These are phyloP conservation scores for Takifugu ocellatus DNA, from an alignment of 2,797 vertebrate species.

Conservation along the genomic window DNA sequence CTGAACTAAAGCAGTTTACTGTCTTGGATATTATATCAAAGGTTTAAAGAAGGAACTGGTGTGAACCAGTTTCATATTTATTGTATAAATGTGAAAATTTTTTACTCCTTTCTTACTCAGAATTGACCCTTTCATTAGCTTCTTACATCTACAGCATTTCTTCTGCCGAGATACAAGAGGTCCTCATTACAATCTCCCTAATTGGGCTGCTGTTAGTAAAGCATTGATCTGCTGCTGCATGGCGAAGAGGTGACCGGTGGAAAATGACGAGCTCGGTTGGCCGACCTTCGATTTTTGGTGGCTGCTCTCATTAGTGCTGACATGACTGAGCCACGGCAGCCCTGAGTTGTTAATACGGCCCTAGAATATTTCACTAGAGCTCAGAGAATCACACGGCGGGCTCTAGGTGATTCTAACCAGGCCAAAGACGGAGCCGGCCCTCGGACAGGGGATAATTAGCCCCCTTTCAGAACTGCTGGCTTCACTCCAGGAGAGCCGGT, in stretches of 20 bases:
- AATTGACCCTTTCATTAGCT: constrained; percentile 37
- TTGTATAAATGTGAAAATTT: neutral
- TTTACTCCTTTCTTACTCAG: neutral
- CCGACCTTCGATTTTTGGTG: constrained; percentile 45
- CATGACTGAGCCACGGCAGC: constrained; percentile 23
- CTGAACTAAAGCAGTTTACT: no score
- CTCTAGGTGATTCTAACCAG: constrained; percentile 62
- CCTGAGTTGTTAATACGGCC: constrained; percentile 25
- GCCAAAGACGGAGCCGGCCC: constrained; percentile 41
- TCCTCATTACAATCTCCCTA: constrained; percentile 55
- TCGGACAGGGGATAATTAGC: constrained; percentile 61
- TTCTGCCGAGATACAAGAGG: constrained; percentile 49
- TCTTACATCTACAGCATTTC: constrained; percentile 37
- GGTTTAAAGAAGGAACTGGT: neutral
- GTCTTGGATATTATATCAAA: neutral
- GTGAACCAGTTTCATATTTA: neutral
- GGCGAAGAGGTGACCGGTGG: constrained; percentile 31
- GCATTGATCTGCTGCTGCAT: constrained; percentile 57
- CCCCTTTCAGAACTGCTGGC: constrained; percentile 63
- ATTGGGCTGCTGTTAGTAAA: constrained; percentile 49
- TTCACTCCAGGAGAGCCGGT: constrained; percentile 50
- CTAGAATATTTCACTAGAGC: constrained; percentile 31
- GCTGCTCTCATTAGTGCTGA: constrained; percentile 67
- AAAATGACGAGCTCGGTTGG: constrained; percentile 47
- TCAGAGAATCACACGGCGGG: constrained; percentile 10